These are phyloP conservation scores for Reticulitermes lucifugus DNA, from an alignment of 2,888 invertebrate species.

Conservation along the genomic window DNA sequence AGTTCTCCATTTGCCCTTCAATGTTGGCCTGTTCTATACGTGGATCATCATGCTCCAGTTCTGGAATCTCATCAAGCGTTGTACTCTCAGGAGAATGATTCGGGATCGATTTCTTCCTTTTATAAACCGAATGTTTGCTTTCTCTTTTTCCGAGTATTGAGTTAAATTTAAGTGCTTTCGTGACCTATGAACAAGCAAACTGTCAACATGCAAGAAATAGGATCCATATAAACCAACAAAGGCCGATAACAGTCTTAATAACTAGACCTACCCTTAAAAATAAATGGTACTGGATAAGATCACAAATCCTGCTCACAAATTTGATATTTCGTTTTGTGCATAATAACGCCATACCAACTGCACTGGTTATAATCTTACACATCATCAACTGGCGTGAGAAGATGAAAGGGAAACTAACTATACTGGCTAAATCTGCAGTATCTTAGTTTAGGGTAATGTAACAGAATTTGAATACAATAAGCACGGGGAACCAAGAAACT, in stretches of 20 bases:
- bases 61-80: constrained; percentile 59
- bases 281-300: background rate
- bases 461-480: no score
- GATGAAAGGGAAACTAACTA: no score
- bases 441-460: no score
- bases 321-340: no score
- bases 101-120: background rate
- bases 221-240: no score
- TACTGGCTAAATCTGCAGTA: no score
- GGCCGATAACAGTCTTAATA: no score
- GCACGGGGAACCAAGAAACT: no score
- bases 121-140: background rate
- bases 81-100: background rate
- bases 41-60: constrained; percentile 64
- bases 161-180: constrained; percentile 19
- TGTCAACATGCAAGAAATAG: background rate
- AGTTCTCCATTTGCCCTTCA: constrained; percentile 76
- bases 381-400: no score
- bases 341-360: no score
- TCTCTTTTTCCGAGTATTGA: constrained; percentile 9
- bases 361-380: no score
- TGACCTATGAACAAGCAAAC: background rate
- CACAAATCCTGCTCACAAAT: background rate
- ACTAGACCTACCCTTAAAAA: background rate
- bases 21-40: constrained; percentile 65